Conservation (phyloP, 1,140 invertebrate species). For the Anastrepha obliqua region DNA sequence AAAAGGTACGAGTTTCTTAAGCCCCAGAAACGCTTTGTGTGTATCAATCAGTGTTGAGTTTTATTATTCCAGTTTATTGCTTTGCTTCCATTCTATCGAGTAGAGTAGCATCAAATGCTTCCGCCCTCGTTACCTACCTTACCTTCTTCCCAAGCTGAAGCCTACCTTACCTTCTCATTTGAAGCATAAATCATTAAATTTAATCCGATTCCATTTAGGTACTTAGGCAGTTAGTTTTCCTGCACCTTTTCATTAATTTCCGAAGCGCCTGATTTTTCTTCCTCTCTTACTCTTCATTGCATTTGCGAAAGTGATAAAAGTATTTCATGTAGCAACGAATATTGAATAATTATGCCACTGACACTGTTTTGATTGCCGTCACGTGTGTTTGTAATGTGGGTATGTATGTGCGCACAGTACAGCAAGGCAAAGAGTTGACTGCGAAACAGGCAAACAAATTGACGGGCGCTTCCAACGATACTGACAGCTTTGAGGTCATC, state of each 20-base stretch:
- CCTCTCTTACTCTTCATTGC: background rate
- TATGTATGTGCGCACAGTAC: background rate
- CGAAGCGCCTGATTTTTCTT: background rate
- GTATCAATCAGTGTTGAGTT: too few species aligned
- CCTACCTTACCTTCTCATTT: background rate
- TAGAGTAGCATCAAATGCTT: background rate
- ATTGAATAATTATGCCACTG: slow-evolving; percentile 44
- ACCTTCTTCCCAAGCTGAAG: too few species aligned
- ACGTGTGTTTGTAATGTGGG: background rate
- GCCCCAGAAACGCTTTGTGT: too few species aligned
- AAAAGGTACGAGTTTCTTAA: too few species aligned
- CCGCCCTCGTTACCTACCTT: background rate
- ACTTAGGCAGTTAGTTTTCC: background rate
- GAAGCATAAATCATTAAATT: background rate
- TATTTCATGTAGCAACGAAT: slow-evolving; percentile 12
- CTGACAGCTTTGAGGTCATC: slow-evolving; percentile 35
- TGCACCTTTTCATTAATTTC: background rate
- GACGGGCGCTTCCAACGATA: slow-evolving; percentile 4
- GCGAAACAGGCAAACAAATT: background rate
- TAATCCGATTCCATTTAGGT: background rate
- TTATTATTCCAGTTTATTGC: too few species aligned
- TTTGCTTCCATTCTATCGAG: too few species aligned
- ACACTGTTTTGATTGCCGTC: slow-evolving; percentile 24
- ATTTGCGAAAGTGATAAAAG: slow-evolving; percentile 12
- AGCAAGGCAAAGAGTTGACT: background rate